Evolutionary conservation across 2,113 vertebrate species (phyloP).

Genomic region (Hemiprocne comata): DNA sequence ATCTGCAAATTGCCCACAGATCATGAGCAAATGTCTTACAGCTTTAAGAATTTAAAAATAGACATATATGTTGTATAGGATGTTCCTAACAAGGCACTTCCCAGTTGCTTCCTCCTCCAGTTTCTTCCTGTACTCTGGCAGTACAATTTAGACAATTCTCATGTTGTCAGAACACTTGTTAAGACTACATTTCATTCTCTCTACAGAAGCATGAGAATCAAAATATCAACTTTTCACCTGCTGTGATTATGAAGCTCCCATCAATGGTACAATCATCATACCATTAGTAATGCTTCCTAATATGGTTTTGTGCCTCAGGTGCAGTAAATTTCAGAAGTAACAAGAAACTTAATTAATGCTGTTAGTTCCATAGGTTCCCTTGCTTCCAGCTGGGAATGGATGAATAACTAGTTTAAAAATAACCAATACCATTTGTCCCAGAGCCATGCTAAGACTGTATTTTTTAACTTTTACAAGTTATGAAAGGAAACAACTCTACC

Average conservation of each 20-base stretch:
- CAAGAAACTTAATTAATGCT: not conserved
- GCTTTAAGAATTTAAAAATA: not conserved
- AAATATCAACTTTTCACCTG: not conserved
- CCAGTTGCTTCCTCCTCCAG: not conserved
- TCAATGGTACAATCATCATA: not conserved
- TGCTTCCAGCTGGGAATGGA: not conserved
- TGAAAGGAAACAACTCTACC: not conserved
- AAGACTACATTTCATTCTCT: not conserved
- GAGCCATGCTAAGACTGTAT: not conserved
- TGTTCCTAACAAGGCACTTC: not conserved
- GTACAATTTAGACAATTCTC: not conserved
- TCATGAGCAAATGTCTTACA: not conserved
- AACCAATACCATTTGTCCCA: not conserved
- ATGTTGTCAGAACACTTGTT: not conserved
- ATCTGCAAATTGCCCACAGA: not conserved
- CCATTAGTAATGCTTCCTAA: not conserved
- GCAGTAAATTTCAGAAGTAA: not conserved
- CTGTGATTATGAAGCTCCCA: not conserved
- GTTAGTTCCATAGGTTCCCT: not conserved
- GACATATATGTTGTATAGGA: not conserved
- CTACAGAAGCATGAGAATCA: not conserved
- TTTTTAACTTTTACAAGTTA: not conserved
- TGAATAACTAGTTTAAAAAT: constrained; percentile 13
- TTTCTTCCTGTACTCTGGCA: not conserved
- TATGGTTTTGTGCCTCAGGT: not conserved